A percentile compares a stretch with the other conserved stretches of the same genome.
Conservation (phyloP, 2,797 vertebrate species). For the Semaprochilodus insignis region DNA sequence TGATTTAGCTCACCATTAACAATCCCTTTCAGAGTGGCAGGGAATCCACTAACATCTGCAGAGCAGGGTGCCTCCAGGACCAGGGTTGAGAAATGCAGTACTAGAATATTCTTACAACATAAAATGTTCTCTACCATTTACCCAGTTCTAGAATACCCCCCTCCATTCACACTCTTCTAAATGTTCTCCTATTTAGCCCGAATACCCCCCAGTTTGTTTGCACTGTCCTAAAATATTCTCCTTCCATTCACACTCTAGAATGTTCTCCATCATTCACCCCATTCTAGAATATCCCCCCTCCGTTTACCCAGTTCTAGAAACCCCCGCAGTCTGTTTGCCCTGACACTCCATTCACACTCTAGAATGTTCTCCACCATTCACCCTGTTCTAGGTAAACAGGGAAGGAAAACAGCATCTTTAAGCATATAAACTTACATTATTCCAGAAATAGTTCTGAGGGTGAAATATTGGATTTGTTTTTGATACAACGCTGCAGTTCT, state of each 20-base stretch:
- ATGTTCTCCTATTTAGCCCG: no score
- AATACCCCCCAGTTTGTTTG: not conserved
- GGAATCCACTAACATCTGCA: no score
- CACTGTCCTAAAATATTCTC: not conserved
- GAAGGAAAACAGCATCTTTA: not conserved
- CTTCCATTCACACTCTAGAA: not conserved
- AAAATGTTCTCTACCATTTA: not conserved
- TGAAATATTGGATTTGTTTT: not conserved
- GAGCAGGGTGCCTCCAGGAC: no score
- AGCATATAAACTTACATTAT: no score
- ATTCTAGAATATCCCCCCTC: not conserved
- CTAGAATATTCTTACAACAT: no score
- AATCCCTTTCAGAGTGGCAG: no score
- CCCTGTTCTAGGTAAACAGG: not conserved
- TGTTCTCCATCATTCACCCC: not conserved
- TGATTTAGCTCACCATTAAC: no score
- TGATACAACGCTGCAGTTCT: not conserved
- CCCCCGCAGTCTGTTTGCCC: not conserved
- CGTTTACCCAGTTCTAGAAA: not conserved
- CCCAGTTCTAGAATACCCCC: no score
- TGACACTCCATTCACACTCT: no score
- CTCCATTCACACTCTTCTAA: no score
- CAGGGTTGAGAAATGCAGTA: no score
- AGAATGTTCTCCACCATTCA: not conserved
- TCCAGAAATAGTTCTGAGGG: no score